Percentiles rank a stretch among this genome's conserved stretches.
Evolutionary conservation across 2,113 vertebrate species (phyloP).

Genomic region (Saguinus imperator): DNA sequence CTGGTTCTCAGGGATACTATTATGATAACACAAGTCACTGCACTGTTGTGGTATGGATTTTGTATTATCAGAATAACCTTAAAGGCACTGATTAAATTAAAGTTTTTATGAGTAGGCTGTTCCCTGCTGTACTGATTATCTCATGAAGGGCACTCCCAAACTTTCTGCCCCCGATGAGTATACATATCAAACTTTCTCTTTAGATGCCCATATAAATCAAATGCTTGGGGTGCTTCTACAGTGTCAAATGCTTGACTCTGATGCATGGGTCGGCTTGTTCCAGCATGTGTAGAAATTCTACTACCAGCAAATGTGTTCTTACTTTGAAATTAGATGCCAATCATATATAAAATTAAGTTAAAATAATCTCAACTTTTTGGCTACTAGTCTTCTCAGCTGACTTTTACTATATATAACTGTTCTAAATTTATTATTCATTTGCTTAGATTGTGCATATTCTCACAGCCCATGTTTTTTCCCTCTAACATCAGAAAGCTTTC

Average conservation of each 20-base stretch:
- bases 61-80: background rate
- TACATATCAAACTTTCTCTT: background rate
- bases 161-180: background rate
- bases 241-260: background rate
- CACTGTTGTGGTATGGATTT: background rate
- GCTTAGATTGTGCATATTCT: background rate
- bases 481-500: background rate
- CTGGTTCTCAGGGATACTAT: slow-evolving; percentile 1
- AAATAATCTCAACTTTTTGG: background rate
- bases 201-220: background rate
- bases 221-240: background rate
- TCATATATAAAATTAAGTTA: background rate
- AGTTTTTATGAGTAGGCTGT: background rate
- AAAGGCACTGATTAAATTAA: background rate
- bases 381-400: background rate
- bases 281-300: background rate
- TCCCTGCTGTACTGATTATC: background rate
- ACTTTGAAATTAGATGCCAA: slow-evolving; percentile 23
- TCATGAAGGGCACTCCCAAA: background rate
- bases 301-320: background rate
- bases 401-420: background rate
- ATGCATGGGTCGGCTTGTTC: background rate
- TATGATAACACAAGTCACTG: slow-evolving; percentile 45
- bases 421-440: slow-evolving; percentile 16
- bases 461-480: background rate